Conservation (phyloP, 2,888 invertebrate genomes). For the Amiota communis region DNA sequence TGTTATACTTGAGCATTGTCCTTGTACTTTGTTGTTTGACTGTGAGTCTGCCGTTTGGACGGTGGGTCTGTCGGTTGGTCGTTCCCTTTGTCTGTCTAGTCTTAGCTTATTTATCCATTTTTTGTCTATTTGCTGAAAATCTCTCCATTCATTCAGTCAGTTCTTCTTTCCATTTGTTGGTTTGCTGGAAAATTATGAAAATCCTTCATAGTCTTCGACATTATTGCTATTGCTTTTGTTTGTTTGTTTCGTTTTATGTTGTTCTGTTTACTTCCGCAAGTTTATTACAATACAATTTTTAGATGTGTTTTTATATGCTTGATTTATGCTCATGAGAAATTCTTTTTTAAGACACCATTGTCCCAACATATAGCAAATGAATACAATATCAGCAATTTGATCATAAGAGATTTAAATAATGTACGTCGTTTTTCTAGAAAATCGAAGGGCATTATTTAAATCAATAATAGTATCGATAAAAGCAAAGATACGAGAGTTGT, state of each 20-base stretch:
- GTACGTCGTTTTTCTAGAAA: too few relatives aligned
- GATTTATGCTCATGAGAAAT: constrained; percentile 61
- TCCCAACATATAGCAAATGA: too few relatives aligned
- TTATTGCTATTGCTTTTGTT: constrained; percentile 38
- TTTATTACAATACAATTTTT: constrained; percentile 69
- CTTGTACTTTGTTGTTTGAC: constrained; percentile 50
- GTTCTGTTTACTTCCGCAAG: constrained; percentile 58
- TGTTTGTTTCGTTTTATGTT: constrained; percentile 49
- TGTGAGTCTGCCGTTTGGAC: constrained; percentile 14
- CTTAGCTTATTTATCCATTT: constrained; percentile 49
- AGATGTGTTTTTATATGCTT: constrained; percentile 62
- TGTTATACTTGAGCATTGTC: constrained; percentile 53
- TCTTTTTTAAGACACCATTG: constrained; percentile 1
- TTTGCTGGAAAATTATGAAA: constrained; percentile 42
- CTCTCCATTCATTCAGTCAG: neutral
- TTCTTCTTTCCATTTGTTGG: constrained; percentile 21
- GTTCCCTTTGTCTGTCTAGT: constrained; percentile 20
- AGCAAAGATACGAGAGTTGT: too few relatives aligned
- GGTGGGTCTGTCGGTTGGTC: constrained; percentile 31
- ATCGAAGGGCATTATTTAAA: too few relatives aligned
- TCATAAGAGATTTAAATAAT: too few relatives aligned
- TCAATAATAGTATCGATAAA: too few relatives aligned
- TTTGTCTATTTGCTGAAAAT: neutral
- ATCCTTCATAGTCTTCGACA: constrained; percentile 43
- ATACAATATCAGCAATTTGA: too few relatives aligned